Evolutionary conservation across 2,888 invertebrate genomes (phyloP).

Genomic region (Masnerella sp.): DNA sequence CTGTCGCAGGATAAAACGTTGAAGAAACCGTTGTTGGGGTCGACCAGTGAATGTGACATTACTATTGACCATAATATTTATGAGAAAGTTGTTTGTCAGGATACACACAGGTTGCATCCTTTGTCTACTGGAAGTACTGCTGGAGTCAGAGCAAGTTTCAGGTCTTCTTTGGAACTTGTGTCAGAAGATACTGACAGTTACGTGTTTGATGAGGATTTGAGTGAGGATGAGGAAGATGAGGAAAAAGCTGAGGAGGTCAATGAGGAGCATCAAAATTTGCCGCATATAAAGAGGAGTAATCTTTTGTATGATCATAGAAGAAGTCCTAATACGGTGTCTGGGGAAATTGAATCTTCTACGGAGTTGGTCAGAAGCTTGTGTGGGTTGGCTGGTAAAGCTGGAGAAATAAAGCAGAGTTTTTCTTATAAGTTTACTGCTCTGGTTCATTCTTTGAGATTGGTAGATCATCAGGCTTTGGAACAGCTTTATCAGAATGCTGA

Average conservation of each 20-base stretch:
- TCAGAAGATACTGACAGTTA: constrained; percentile 74
- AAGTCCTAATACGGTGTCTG: constrained; percentile 83
- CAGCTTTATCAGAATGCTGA: constrained; percentile 83
- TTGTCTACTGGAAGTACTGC: constrained; percentile 84
- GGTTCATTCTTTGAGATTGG: constrained; percentile 83
- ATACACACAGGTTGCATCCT: constrained; percentile 86
- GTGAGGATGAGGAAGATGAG: constrained; percentile 46
- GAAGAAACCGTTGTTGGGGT: constrained; percentile 85
- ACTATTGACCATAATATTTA: constrained; percentile 88
- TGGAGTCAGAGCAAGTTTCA: constrained; percentile 85
- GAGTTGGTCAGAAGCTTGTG: constrained; percentile 86
- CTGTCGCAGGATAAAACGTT: constrained; percentile 60
- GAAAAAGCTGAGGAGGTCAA: constrained; percentile 24
- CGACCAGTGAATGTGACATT: constrained; percentile 85
- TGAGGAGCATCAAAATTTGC: constrained; percentile 12
- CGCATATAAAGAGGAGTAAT: constrained; percentile 80
- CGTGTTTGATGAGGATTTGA: constrained; percentile 75
- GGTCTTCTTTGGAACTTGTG: constrained; percentile 80
- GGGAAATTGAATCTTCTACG: constrained; percentile 85
- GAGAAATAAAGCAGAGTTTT: constrained; percentile 82
- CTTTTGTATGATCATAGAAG: constrained; percentile 86
- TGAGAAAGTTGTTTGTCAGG: constrained; percentile 84
- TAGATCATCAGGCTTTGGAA: constrained; percentile 84
- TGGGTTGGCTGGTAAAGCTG: constrained; percentile 79
- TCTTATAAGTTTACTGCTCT: constrained; percentile 83